Conservation (phyloP, 2,797 vertebrate species). For the Cossypha polioptera region DNA sequence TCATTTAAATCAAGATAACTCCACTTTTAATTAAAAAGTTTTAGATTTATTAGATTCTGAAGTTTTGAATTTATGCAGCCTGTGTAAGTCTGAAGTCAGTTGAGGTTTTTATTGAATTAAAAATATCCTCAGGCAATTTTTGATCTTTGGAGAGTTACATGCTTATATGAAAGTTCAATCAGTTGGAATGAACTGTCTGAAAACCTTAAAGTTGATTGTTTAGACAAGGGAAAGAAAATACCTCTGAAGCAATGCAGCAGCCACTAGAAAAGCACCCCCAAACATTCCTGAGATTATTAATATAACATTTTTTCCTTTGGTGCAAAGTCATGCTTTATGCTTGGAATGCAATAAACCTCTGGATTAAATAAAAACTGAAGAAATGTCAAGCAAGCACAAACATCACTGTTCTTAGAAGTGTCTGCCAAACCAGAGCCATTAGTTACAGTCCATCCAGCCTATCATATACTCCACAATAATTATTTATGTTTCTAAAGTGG, state of each 20-base stretch:
- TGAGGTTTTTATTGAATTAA: not conserved
- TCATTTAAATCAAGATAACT: not conserved
- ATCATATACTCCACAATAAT: not conserved
- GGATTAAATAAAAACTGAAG: slow-evolving; percentile 10
- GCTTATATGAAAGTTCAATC: slow-evolving; percentile 49
- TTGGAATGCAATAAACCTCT: slow-evolving; percentile 8
- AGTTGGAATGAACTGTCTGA: slow-evolving; percentile 54
- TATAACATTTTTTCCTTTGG: not conserved
- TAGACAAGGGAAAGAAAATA: slow-evolving; percentile 45
- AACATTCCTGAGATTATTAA: slow-evolving; percentile 42
- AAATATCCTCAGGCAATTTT: slow-evolving; percentile 16
- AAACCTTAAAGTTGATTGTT: slow-evolving; percentile 46
- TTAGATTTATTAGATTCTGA: slow-evolving; percentile 22
- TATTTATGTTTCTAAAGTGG: not conserved
- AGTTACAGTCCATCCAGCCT: not conserved
- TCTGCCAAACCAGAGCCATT: not conserved
- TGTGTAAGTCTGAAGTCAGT: not conserved
- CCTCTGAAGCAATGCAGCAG: slow-evolving; percentile 13
- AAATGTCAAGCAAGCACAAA: not conserved
- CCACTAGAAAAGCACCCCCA: not conserved
- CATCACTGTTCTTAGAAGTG: not conserved
- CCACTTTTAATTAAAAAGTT: slow-evolving; percentile 56
- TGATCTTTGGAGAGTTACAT: slow-evolving; percentile 4
- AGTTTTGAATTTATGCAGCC: slow-evolving; percentile 13
- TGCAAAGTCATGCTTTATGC: slow-evolving; percentile 11